Conservation (phyloP, 2,888 invertebrate genomes). For the Aquatica leii region DNA sequence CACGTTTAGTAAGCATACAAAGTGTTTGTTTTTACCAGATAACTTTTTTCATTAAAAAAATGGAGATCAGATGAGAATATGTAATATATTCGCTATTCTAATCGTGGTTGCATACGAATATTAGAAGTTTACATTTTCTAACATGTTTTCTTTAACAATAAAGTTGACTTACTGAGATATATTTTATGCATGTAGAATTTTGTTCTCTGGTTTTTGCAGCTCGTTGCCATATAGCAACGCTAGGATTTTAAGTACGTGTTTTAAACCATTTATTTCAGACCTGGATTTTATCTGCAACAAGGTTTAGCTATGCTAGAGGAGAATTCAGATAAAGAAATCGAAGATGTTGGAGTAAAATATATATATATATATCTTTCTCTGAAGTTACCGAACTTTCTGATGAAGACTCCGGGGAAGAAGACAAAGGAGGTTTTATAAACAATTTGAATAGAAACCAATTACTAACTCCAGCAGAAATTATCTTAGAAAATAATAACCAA, state of each 20-base stretch:
- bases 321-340: not conserved
- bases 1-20: not conserved
- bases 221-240: not conserved
- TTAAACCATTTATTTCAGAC: not conserved
- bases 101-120: not conserved
- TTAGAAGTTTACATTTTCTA: not conserved
- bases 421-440: not conserved
- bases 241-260: not conserved
- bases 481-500: not conserved
- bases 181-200: not conserved
- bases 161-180: not conserved
- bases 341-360: not conserved
- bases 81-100: not conserved
- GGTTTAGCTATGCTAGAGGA: not conserved
- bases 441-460: not conserved
- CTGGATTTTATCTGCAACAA: not conserved
- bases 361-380: not conserved
- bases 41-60: not conserved
- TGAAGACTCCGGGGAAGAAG: not conserved
- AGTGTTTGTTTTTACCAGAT: not conserved
- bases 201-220: not conserved
- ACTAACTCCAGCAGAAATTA: too few relatives aligned
- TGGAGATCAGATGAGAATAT: not conserved
- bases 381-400: not conserved
- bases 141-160: conserved; percentile 3